Evolutionary conservation across 2,797 vertebrate species (phyloP).

Genomic region (Melanotaenia parkinsoni): DNA sequence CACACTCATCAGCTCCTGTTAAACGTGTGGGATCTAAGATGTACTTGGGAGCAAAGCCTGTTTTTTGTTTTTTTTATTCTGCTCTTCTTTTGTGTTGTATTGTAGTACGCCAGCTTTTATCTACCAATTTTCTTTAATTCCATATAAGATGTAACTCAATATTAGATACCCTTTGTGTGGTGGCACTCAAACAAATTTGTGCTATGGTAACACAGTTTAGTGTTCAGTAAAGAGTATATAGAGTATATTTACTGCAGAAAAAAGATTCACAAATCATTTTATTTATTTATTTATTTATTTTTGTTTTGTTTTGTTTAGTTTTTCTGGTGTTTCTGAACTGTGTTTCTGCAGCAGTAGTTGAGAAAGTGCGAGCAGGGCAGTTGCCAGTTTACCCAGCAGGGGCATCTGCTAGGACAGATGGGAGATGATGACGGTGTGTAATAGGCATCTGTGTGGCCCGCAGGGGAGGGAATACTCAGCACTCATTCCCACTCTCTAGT

Average conservation of each 20-base stretch:
- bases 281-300: background rate
- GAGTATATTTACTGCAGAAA: conserved; percentile 21
- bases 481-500: conserved; percentile 58
- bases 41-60: background rate
- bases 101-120: conserved; percentile 5
- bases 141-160: background rate
- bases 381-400: conserved; percentile 78
- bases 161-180: background rate
- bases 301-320: too few species aligned
- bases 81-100: background rate
- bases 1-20: background rate
- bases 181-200: background rate
- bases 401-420: conserved; percentile 83
- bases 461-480: conserved; percentile 72
- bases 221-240: conserved; percentile 5
- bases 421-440: conserved; percentile 78
- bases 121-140: background rate
- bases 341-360: conserved; percentile 26
- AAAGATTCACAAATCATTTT: conserved; percentile 26
- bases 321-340: conserved; percentile 22
- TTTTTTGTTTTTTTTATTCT: background rate
- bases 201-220: background rate
- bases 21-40: conserved; percentile 6
- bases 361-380: conserved; percentile 50
- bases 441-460: conserved; percentile 75